These are phyloP conservation scores for Orthosia gracilis DNA, from an alignment of 2,888 invertebrate genomes.

Conservation along the genomic window DNA sequence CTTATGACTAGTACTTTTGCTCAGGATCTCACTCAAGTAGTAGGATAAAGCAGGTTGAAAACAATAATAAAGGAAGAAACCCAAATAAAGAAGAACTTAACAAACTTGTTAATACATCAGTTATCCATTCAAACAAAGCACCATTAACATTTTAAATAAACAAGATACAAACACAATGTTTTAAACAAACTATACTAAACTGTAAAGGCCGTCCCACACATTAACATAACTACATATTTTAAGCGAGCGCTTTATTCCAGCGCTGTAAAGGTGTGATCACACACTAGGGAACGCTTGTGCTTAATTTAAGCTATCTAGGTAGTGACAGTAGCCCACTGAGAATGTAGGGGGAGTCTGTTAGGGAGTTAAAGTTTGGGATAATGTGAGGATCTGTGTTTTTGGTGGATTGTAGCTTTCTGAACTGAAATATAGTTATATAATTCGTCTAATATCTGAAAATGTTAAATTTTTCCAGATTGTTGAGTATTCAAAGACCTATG, in stretches of 20 bases:
- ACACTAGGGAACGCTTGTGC: conserved; percentile 72
- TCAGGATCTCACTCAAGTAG: no score
- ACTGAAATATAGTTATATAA: no score
- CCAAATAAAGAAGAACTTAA: background rate
- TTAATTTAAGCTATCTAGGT: conserved; percentile 81
- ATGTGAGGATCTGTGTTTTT: conserved; percentile 10
- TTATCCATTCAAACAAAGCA: conserved; percentile 41
- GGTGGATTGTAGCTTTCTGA: background rate
- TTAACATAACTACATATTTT: conserved; percentile 68
- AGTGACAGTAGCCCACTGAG: conserved; percentile 64
- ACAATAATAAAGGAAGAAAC: background rate
- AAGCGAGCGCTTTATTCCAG: conserved; percentile 65
- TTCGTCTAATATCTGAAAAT: no score
- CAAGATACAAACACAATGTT: conserved; percentile 52
- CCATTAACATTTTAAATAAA: conserved; percentile 49
- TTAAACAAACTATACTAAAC: conserved; percentile 51
- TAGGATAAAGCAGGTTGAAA: background rate
- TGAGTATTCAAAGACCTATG: no score
- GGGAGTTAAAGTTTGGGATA: conserved; percentile 49
- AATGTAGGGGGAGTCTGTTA: conserved; percentile 38
- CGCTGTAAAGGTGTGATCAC: conserved; percentile 69
- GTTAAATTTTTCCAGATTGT: no score
- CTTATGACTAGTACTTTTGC: no score
- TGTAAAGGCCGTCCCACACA: conserved; percentile 59
- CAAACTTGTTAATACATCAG: conserved; percentile 11